phyloP scores from a whole-genome alignment of 2,888 invertebrate genomes.

The Polymixis lichenea region DNA sequence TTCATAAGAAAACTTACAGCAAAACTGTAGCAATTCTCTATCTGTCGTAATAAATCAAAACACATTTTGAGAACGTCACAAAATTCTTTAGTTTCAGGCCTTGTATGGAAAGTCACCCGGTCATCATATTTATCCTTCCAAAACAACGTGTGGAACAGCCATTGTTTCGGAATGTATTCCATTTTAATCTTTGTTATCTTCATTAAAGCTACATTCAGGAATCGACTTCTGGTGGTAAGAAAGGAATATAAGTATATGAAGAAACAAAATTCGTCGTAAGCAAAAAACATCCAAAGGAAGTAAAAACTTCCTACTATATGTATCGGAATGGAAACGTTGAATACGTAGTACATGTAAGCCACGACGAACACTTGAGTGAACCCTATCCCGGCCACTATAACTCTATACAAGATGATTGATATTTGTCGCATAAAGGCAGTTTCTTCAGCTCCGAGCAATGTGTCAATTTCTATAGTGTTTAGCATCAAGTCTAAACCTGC shows the following conservation, averaged over 20 bases:
- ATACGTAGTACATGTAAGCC: conserved; percentile 66
- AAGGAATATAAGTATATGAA: conserved; percentile 67
- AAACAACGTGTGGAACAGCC: conserved; percentile 72
- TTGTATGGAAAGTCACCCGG: conserved; percentile 72
- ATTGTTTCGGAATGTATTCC: conserved; percentile 75
- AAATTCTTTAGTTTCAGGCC: conserved; percentile 69
- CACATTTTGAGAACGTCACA: conserved; percentile 71
- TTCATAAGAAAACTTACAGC: conserved; percentile 69
- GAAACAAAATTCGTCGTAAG: conserved; percentile 74
- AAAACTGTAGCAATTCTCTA: conserved; percentile 73
- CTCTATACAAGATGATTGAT: conserved; percentile 59
- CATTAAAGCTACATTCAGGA: conserved; percentile 79
- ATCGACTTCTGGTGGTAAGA: conserved; percentile 74
- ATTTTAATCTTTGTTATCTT: conserved; percentile 74
- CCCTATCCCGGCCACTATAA: conserved; percentile 53
- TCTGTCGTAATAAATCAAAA: conserved; percentile 68
- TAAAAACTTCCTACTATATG: conserved; percentile 68
- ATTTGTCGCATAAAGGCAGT: conserved; percentile 79
- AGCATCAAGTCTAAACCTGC: conserved; percentile 71
- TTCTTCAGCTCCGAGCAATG: conserved; percentile 75
- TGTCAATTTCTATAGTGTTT: conserved; percentile 76
- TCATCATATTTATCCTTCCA: conserved; percentile 77
- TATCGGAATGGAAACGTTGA: conserved; percentile 65
- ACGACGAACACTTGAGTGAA: conserved; percentile 64
- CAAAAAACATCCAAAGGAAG: conserved; percentile 72